Evolutionary conservation across 2,113 vertebrate species (phyloP).

Genomic region (Pipra filicauda): DNA sequence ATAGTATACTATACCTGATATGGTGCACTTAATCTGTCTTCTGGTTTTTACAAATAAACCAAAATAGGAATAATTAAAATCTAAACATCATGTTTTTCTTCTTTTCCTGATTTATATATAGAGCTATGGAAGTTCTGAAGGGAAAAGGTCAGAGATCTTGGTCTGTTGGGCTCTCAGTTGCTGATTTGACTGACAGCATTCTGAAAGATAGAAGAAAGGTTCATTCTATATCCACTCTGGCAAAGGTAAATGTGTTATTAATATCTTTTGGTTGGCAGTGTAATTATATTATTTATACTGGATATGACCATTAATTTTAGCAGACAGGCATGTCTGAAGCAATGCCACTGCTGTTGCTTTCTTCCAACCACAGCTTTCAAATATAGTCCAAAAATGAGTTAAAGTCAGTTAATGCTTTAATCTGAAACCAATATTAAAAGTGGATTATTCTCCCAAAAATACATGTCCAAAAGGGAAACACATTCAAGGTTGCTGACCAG

Average conservation of each 20-base stretch:
- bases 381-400: neutral
- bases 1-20: neutral
- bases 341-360: neutral
- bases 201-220: constrained; percentile 82
- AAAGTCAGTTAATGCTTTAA: neutral
- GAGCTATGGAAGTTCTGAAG: constrained; percentile 87
- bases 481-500: neutral
- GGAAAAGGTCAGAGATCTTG: constrained; percentile 89
- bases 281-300: neutral
- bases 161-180: constrained; percentile 91
- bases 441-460: neutral
- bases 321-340: neutral
- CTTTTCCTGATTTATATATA: constrained; percentile 48
- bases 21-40: neutral
- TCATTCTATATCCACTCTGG: constrained; percentile 89
- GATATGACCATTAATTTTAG: neutral
- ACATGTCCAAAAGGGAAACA: neutral
- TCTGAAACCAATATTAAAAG: neutral
- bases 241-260: constrained; percentile 81
- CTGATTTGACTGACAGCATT: constrained; percentile 89
- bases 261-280: neutral
- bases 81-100: neutral
- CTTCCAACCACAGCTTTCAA: neutral
- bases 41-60: neutral
- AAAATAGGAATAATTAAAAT: neutral